Conservation (phyloP, 2,797 vertebrate genomes). For the Onychomys leucogaster region DNA sequence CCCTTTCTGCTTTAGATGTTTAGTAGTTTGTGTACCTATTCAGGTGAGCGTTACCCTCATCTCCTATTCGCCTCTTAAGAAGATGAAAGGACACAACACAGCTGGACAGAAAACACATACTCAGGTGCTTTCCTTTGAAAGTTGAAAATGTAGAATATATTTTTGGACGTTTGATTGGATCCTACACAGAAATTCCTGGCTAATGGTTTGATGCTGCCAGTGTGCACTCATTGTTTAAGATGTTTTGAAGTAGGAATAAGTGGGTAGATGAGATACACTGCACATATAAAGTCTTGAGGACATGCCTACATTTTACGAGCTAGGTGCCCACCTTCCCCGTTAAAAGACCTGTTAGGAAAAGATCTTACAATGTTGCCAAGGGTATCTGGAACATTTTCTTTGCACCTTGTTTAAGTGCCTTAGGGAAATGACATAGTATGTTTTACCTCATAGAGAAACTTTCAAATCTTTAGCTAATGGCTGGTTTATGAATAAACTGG, state of each 20-base stretch:
- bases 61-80: constrained; percentile 13
- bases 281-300: background rate
- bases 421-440: constrained; percentile 5
- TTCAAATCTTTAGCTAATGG: constrained; percentile 40
- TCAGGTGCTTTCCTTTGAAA: background rate
- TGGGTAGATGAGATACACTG: background rate
- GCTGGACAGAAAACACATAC: background rate
- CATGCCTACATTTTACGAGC: constrained; percentile 3
- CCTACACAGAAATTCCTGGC: background rate
- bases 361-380: constrained; percentile 3
- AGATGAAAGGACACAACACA: constrained; percentile 6
- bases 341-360: constrained; percentile 32
- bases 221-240: background rate
- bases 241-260: background rate
- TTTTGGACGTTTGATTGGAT: constrained; percentile 13
- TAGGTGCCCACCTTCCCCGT: background rate
- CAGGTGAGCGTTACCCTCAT: constrained; percentile 21
- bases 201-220: background rate
- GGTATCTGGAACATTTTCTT: constrained; percentile 25
- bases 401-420: constrained; percentile 46
- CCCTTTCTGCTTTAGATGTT: constrained; percentile 16
- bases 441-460: constrained; percentile 36
- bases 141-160: background rate
- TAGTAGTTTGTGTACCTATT: constrained; percentile 27
- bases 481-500: constrained; percentile 52